A percentile compares a stretch with the other conserved stretches of the same genome.
Conservation (phyloP, 2,888 invertebrate genomes). For the Lasioglossum figueresi region DNA sequence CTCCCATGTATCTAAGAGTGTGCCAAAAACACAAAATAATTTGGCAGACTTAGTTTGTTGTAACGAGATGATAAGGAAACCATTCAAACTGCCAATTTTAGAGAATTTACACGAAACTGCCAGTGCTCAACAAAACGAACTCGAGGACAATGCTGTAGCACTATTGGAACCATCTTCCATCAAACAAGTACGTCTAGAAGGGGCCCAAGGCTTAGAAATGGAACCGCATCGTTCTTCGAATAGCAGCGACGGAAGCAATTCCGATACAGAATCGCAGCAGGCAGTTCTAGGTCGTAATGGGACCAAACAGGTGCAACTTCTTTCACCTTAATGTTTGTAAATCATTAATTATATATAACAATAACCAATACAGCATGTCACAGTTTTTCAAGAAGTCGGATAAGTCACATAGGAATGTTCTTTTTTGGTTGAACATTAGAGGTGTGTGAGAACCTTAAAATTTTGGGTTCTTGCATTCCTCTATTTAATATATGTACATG, state of each 20-base stretch:
- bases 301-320: conserved; percentile 73
- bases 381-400: conserved; percentile 1
- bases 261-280: conserved; percentile 81
- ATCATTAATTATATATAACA: neutral
- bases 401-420: conserved; percentile 11
- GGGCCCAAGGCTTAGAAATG: conserved; percentile 73
- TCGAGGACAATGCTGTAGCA: conserved; percentile 78
- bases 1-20: conserved; percentile 43
- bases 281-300: conserved; percentile 68
- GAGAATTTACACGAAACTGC: conserved; percentile 74
- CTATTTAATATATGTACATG: neutral
- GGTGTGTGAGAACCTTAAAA: no score
- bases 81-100: conserved; percentile 80
- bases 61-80: conserved; percentile 57
- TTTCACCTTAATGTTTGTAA: conserved; percentile 26
- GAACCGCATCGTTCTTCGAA: conserved; percentile 76
- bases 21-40: conserved; percentile 41
- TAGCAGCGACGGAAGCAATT: conserved; percentile 80
- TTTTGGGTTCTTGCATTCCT: neutral
- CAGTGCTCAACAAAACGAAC: conserved; percentile 72
- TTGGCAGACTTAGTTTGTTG: conserved; percentile 37
- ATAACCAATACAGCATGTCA: conserved; percentile 6
- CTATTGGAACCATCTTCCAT: conserved; percentile 72
- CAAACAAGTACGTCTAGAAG: conserved; percentile 69
- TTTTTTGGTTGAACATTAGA: neutral